Percentiles rank a stretch among this genome's conserved stretches.
Conservation (phyloP, 2,888 invertebrate genomes). For the Parnassius apollo region DNA sequence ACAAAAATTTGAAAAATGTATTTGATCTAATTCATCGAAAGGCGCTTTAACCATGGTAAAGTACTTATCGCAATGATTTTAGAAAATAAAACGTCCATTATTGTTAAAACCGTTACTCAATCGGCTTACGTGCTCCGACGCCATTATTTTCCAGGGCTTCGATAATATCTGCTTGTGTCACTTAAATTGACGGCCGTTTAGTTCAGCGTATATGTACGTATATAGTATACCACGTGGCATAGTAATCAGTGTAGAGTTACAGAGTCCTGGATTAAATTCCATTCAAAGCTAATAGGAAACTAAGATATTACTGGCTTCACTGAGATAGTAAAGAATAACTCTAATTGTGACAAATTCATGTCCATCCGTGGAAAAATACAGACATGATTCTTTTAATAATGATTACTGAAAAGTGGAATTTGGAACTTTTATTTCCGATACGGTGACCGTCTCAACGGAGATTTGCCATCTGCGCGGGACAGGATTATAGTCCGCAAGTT, state of each 20-base stretch:
- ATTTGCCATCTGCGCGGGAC: too few species aligned
- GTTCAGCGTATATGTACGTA: not conserved
- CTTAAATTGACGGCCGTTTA: slow-evolving; percentile 10
- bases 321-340: too few species aligned
- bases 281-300: not conserved
- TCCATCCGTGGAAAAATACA: too few species aligned
- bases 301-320: too few species aligned
- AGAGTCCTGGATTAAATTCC: not conserved
- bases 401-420: too few species aligned
- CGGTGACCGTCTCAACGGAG: too few species aligned
- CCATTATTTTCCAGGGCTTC: slow-evolving; percentile 21
- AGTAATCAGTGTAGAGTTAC: not conserved
- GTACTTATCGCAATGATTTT: slow-evolving; percentile 5
- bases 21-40: not conserved
- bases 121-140: slow-evolving; percentile 14
- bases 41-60: not conserved
- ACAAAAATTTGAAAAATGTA: not conserved
- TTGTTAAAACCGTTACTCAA: slow-evolving; percentile 1
- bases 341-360: too few species aligned
- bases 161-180: slow-evolving; percentile 14
- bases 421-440: too few species aligned
- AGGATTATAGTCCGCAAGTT: too few species aligned
- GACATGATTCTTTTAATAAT: too few species aligned
- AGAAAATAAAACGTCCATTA: not conserved
- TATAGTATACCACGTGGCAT: not conserved